phyloP scores from a whole-genome alignment of 1,140 invertebrate genomes.

The Mycetomoellerius zeteki region DNA sequence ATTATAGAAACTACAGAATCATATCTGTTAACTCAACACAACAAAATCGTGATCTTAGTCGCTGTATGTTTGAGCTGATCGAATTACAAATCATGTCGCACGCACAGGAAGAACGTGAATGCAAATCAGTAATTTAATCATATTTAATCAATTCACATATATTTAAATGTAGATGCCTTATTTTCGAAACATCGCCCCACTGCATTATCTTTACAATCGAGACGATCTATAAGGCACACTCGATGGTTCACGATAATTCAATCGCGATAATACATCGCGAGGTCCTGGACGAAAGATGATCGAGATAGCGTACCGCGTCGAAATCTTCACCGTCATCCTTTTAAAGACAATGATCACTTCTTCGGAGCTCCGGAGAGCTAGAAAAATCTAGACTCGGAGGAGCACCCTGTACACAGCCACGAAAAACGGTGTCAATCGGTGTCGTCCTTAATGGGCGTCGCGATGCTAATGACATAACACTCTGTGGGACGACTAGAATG shows the following conservation, averaged over 20 bases:
- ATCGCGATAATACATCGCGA: background rate
- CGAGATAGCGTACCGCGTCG: constrained; percentile 79
- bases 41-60: background rate
- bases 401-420: background rate
- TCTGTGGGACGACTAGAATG: constrained; percentile 40
- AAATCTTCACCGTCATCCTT: constrained; percentile 84
- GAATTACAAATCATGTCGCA: background rate
- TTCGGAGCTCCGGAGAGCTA: background rate
- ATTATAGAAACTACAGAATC: background rate
- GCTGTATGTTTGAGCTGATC: background rate
- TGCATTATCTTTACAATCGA: background rate
- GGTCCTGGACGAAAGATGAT: background rate
- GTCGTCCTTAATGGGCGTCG: constrained; percentile 49
- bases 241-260: background rate
- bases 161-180: background rate
- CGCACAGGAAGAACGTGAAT: background rate
- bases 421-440: background rate
- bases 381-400: too few relatives aligned
- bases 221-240: background rate
- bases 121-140: background rate
- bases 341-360: constrained; percentile 1
- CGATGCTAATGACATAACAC: constrained; percentile 72
- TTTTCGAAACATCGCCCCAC: background rate
- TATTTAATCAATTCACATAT: background rate
- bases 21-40: background rate